Conservation (phyloP, 2,797 vertebrate species). For the Morus bassanus region DNA sequence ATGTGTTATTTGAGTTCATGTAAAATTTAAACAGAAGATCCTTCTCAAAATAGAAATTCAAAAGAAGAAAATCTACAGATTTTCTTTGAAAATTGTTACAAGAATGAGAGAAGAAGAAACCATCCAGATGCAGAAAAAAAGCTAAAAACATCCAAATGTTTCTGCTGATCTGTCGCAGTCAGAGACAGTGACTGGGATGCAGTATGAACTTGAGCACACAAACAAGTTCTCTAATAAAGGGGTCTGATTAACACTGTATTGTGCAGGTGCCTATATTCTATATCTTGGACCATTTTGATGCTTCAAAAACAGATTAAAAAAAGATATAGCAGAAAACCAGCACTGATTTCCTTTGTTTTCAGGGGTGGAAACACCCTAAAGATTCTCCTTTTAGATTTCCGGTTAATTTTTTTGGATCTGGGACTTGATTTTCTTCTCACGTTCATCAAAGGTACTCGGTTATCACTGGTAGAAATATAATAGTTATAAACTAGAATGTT, state of each 20-base stretch:
- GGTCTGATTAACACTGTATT: too few species aligned
- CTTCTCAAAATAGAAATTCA: background rate
- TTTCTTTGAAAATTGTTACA: background rate
- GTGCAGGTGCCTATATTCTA: accelerated
- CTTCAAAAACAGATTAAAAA: background rate
- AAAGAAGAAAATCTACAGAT: background rate
- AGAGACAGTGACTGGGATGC: background rate
- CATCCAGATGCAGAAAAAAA: background rate
- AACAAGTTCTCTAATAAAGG: background rate
- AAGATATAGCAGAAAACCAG: background rate
- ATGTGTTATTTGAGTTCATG: background rate
- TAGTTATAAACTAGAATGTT: background rate
- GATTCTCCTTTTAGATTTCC: background rate
- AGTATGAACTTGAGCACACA: accelerated
- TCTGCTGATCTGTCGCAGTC: background rate
- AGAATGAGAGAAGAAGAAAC: background rate
- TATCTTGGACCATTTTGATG: background rate
- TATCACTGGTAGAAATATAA: background rate
- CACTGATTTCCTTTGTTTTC: background rate
- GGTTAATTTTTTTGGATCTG: background rate
- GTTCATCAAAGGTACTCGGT: background rate
- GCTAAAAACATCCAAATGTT: background rate
- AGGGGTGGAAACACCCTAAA: background rate
- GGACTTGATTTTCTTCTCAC: background rate
- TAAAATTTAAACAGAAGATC: background rate